These are phyloP conservation scores for Argya squamiceps DNA, from an alignment of 2,797 vertebrate species.

Conservation along the genomic window DNA sequence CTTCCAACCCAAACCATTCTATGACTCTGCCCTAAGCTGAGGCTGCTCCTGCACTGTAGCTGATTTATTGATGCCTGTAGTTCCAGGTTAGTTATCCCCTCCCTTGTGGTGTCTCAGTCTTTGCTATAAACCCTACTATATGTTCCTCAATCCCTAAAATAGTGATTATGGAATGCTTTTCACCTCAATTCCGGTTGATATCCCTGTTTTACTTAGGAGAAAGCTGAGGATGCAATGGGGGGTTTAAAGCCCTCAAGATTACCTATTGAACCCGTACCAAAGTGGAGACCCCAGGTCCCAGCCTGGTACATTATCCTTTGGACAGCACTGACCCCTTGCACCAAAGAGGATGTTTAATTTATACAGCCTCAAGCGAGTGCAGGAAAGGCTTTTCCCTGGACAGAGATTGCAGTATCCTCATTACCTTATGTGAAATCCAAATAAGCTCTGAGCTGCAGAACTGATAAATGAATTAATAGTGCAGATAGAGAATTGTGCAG, in stretches of 20 bases:
- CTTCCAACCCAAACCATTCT: background rate
- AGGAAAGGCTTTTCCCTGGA: background rate
- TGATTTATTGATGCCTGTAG: background rate
- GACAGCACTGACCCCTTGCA: background rate
- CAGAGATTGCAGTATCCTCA: background rate
- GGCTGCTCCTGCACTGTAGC: background rate
- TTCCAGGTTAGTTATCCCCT: background rate
- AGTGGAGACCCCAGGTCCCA: rapidly evolving
- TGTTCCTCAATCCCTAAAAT: background rate
- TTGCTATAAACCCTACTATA: background rate
- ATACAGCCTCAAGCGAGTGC: background rate
- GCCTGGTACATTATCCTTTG: rapidly evolving
- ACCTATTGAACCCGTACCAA: background rate
- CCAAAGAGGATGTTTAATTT: background rate
- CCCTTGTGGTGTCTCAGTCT: background rate
- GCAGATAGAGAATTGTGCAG: background rate
- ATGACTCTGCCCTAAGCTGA: background rate
- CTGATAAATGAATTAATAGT: background rate
- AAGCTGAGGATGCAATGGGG: rapidly evolving
- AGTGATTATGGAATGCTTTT: background rate
- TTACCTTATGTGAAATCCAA: background rate
- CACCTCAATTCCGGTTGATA: background rate
- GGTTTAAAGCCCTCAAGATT: background rate
- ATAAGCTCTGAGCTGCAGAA: background rate
- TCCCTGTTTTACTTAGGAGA: background rate